Conservation (phyloP, 2,888 invertebrate genomes). For the Catonia carolina region DNA sequence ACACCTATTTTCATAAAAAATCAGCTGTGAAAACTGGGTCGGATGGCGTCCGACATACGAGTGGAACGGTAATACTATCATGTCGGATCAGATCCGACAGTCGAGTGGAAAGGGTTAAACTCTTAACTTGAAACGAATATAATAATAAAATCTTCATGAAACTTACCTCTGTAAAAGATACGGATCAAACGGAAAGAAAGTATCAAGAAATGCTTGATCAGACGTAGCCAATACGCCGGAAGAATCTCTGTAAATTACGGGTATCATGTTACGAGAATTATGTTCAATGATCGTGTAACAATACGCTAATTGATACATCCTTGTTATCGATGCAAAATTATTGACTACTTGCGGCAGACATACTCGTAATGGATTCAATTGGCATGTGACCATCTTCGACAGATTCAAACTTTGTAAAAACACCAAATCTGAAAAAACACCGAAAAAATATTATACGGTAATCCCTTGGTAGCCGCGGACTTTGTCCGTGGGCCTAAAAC, state of each 20-base stretch:
- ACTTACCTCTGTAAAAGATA: conserved; percentile 63
- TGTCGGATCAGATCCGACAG: too few relatives aligned
- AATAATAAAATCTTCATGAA: too few relatives aligned
- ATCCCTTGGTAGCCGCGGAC: too few relatives aligned
- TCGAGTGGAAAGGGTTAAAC: too few relatives aligned
- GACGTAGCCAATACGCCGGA: conserved; percentile 39
- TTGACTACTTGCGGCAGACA: conserved; percentile 71
- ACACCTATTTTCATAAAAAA: too few relatives aligned
- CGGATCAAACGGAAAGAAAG: conserved; percentile 89
- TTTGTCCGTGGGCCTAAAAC: too few relatives aligned
- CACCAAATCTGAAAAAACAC: conserved; percentile 58
- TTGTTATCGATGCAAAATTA: conserved; percentile 73
- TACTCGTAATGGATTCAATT: conserved; percentile 79
- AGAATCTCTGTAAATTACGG: conserved; percentile 50
- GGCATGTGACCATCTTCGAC: conserved; percentile 75
- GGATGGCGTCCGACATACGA: too few relatives aligned
- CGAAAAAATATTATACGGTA: too few relatives aligned
- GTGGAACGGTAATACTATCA: too few relatives aligned
- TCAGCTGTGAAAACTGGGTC: too few relatives aligned
- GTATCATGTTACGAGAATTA: conserved; percentile 59
- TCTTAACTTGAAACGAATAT: too few relatives aligned
- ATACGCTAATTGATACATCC: conserved; percentile 82
- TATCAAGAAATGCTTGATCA: conserved; percentile 50
- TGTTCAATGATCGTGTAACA: conserved; percentile 85
- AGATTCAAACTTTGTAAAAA: conserved; percentile 78